Conservation (phyloP, 92 coral and sea anemone genomes). For the Paragorgia papillata region DNA sequence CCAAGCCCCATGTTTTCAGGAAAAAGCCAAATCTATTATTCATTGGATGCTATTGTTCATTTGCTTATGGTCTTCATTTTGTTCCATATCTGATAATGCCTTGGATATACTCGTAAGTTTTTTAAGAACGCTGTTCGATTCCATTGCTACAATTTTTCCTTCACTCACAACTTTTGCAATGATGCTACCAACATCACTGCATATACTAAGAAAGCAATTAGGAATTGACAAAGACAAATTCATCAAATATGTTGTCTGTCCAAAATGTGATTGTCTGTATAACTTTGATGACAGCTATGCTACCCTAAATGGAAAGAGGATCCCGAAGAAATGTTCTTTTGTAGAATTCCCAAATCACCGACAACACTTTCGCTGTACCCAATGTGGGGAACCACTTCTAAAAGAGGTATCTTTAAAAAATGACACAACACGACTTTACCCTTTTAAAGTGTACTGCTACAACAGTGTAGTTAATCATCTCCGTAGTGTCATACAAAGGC, state of each 20-base stretch:
- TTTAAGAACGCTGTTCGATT: constrained; percentile 49
- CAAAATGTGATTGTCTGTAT: constrained; percentile 56
- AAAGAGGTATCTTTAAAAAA: constrained; percentile 59
- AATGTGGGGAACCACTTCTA: constrained; percentile 58
- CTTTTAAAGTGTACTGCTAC: too few relatives aligned
- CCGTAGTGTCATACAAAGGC: constrained; percentile 17
- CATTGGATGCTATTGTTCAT: too few relatives aligned
- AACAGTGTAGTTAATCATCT: constrained; percentile 1
- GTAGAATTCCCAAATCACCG: constrained; percentile 55
- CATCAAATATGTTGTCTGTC: constrained; percentile 64
- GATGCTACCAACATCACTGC: constrained; percentile 45
- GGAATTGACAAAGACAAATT: constrained; percentile 64
- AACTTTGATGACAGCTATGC: constrained; percentile 62
- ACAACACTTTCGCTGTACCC: constrained; percentile 59
- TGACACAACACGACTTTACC: constrained; percentile 59
- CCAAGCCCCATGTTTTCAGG: background rate
- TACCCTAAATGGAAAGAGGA: constrained; percentile 41
- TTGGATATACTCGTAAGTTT: constrained; percentile 55
- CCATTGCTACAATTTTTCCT: constrained; percentile 48
- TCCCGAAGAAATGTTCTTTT: constrained; percentile 44
- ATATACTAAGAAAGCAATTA: constrained; percentile 50
- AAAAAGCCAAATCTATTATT: constrained; percentile 46
- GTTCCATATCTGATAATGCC: constrained; percentile 74
- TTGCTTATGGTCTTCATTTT: constrained; percentile 72
- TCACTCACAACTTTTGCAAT: constrained; percentile 45